Conservation (phyloP, 2,888 invertebrate species). For the Pachydiplax longipennis region DNA sequence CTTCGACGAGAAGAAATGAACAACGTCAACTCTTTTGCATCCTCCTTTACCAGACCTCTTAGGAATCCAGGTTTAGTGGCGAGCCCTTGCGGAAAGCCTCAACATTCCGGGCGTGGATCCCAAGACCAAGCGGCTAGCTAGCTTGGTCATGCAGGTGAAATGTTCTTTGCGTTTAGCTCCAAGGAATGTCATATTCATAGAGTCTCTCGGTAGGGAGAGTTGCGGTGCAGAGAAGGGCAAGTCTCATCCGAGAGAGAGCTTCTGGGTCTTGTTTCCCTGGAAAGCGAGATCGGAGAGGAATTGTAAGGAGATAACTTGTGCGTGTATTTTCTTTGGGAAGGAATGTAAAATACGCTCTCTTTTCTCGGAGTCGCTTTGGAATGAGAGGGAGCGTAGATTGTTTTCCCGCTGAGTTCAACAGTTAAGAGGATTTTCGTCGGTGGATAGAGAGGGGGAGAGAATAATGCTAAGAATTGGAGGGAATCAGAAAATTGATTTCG, state of each 20-base stretch:
- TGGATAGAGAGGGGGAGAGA: not conserved
- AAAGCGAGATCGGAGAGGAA: not conserved
- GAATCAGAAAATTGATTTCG: not conserved
- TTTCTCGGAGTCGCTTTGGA: not conserved
- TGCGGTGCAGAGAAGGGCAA: not conserved
- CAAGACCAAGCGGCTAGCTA: not conserved
- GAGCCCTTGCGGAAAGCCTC: not conserved
- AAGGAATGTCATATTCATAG: not conserved
- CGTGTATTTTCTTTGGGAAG: not conserved
- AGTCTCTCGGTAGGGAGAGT: not conserved
- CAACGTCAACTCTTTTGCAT: not conserved
- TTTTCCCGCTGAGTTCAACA: not conserved
- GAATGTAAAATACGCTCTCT: not conserved
- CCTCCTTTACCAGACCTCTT: not conserved
- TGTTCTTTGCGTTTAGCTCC: not conserved
- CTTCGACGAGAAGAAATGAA: not conserved
- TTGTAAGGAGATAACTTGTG: not conserved
- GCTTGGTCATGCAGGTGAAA: not conserved
- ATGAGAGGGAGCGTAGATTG: not conserved
- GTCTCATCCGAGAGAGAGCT: not conserved
- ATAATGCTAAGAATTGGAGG: not conserved
- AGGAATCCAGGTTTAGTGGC: slow-evolving; percentile 36
- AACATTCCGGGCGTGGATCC: not conserved
- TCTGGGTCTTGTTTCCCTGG: not conserved
- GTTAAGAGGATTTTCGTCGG: not conserved